These are phyloP conservation scores for Eucidaris tribuloides DNA, from an alignment of 35 echinoderm and acorn worm species.

Conservation along the genomic window DNA sequence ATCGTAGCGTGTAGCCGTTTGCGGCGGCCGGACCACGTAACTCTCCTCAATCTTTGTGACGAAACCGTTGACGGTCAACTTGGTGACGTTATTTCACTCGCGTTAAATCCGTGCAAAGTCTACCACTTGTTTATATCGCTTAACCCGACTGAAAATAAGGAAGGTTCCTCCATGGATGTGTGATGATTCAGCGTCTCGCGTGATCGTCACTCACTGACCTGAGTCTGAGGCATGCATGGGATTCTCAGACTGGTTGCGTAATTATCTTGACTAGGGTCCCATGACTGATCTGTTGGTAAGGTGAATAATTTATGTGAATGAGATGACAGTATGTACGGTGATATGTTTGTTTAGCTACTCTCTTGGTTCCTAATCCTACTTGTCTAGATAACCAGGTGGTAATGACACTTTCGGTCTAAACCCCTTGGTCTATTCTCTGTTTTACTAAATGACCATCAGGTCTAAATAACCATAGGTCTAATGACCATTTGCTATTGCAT, in stretches of 20 bases:
- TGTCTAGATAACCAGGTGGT: too few species aligned
- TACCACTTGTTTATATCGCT: neutral
- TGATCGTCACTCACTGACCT: neutral
- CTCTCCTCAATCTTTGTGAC: neutral
- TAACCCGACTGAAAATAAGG: neutral
- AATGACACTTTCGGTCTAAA: too few species aligned
- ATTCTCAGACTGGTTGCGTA: neutral
- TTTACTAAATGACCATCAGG: too few species aligned
- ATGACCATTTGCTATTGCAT: too few species aligned
- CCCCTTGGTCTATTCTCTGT: too few species aligned
- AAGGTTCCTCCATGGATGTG: neutral
- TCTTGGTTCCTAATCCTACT: too few species aligned
- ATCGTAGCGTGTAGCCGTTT: neutral
- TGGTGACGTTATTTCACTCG: neutral
- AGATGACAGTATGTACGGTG: too few species aligned
- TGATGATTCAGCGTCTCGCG: neutral
- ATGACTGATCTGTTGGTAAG: too few species aligned
- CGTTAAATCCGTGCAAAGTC: neutral
- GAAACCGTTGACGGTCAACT: neutral
- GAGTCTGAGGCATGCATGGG: neutral
- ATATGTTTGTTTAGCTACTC: too few species aligned
- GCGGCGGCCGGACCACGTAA: neutral
- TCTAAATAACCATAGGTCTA: too few species aligned
- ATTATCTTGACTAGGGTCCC: neutral
- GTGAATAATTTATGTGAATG: too few species aligned